phyloP scores from a whole-genome alignment of 1,140 invertebrate genomes.

The Euwallacea similis region DNA sequence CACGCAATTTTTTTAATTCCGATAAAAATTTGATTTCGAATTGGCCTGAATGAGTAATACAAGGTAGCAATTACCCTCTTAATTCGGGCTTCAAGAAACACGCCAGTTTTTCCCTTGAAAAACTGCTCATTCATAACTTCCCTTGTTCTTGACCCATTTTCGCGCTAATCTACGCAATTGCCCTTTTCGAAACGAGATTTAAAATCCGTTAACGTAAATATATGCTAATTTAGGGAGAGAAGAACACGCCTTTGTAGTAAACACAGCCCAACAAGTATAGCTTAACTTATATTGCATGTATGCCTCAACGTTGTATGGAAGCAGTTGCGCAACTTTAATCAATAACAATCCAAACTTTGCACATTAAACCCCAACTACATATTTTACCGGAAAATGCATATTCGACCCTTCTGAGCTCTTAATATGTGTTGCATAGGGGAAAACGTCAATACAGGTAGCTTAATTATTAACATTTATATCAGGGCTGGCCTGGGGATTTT shows the following conservation, averaged over 20 bases:
- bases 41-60: no score
- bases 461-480: no score
- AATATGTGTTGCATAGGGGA: neutral
- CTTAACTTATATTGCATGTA: slow-evolving; percentile 7
- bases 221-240: neutral
- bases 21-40: no score
- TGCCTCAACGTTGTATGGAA: neutral
- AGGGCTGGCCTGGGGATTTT: no score
- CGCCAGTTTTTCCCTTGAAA: no score
- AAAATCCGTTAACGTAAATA: neutral
- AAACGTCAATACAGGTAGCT: no score
- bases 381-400: slow-evolving; percentile 2
- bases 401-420: neutral
- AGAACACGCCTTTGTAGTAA: neutral
- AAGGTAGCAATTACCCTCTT: no score
- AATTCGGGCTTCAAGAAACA: no score
- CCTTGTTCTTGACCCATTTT: no score
- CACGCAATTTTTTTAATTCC: no score
- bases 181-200: neutral
- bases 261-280: neutral
- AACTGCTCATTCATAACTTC: no score
- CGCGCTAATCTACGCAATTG: no score
- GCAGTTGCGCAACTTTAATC: slow-evolving; percentile 2
- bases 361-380: slow-evolving; percentile 5
- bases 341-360: slow-evolving; percentile 7